Evolutionary conservation across 2,797 vertebrate species (phyloP).

Genomic region (Pteronotus mesoamericanus): DNA sequence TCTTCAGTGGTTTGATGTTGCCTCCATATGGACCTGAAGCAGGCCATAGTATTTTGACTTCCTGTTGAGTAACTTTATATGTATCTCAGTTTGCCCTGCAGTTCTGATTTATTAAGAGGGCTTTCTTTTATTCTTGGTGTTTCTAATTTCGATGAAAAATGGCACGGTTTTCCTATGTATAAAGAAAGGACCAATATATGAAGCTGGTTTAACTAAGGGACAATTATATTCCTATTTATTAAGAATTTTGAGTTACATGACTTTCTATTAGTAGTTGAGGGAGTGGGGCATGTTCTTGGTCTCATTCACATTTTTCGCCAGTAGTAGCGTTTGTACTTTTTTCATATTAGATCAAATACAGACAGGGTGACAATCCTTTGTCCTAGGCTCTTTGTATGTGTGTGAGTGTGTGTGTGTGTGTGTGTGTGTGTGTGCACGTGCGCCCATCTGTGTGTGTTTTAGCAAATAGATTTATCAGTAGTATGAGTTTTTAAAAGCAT

Average conservation of each 20-base stretch:
- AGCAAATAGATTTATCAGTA: background rate
- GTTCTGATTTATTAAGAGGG: background rate
- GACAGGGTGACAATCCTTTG: background rate
- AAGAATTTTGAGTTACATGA: background rate
- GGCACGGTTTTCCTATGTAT: background rate
- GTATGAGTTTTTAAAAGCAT: background rate
- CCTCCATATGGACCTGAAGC: background rate
- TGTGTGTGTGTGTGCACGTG: background rate
- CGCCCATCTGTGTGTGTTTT: background rate
- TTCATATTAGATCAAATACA: background rate
- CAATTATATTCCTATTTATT: background rate
- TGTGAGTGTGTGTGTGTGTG: background rate
- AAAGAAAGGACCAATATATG: background rate
- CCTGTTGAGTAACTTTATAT: background rate
- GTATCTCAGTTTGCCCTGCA: background rate
- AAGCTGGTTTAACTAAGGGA: background rate
- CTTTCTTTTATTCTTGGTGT: background rate
- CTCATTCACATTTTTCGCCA: background rate
- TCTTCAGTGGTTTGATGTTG: background rate
- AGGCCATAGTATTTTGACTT: background rate
- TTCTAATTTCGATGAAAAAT: background rate
- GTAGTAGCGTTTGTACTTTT: background rate
- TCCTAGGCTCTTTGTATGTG: background rate
- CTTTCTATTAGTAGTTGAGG: background rate
- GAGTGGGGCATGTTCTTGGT: background rate